Evolutionary conservation across 2,113 vertebrate species (phyloP).

Genomic region (Suncus etruscus): DNA sequence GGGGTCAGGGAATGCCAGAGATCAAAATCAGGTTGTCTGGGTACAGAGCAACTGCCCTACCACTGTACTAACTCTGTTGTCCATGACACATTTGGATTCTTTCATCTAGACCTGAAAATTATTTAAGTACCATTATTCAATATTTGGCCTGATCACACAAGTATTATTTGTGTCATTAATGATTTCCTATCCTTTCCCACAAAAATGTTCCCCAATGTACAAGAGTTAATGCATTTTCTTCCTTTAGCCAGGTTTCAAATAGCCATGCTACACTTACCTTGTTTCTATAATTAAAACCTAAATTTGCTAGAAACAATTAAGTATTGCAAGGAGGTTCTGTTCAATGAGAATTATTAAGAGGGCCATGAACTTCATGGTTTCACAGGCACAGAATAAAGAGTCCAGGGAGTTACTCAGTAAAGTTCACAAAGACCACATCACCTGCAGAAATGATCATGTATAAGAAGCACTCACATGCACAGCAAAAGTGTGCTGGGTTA

Average conservation of each 20-base stretch:
- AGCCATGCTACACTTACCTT: neutral
- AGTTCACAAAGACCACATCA: neutral
- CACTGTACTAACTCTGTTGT: no score
- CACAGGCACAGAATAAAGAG: neutral
- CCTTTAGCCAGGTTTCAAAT: neutral
- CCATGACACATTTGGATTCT: neutral
- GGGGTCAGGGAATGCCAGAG: no score
- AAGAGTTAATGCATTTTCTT: neutral
- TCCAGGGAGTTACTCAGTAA: neutral
- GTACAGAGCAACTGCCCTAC: no score
- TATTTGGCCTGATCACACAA: neutral
- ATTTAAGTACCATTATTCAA: neutral
- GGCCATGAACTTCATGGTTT: neutral
- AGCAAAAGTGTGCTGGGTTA: no score
- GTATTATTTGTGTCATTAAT: neutral
- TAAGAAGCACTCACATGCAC: neutral
- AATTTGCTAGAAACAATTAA: neutral
- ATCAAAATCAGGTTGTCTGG: no score
- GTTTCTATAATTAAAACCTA: conserved; percentile 35
- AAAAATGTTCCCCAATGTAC: neutral
- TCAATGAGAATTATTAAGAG: neutral
- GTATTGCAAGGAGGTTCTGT: neutral
- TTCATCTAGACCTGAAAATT: neutral
- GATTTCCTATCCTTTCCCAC: neutral
- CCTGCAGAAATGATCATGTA: no score